Evolutionary conservation across 2,113 vertebrate species (phyloP), one percentile per base, ranked within the genome.

Genomic region (Triplophysa rosa): DNA sequence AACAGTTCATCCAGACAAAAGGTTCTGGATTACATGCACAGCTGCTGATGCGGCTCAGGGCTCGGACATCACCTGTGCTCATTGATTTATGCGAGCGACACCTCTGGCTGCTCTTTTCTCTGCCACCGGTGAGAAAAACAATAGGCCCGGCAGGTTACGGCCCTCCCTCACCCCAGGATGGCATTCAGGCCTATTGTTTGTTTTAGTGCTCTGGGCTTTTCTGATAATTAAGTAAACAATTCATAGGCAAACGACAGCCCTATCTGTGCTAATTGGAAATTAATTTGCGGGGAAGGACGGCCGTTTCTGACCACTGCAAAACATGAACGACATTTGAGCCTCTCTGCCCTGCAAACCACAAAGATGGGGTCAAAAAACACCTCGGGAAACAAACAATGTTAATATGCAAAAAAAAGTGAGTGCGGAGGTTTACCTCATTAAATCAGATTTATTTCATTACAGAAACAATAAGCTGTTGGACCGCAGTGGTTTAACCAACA

Each of bases 171-270:
- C 79, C 47, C 2, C 52, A 80, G 79, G 79, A 10, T n/a, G 47
- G 33, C 70, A 80, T 80, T 80, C 78, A 80, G 62, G 33, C 63
- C 70, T 56, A 73, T 79, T 79, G 78, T 79, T 42, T 23, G 59
- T 79, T 71, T 80, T 37, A 74, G 78, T 37, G 68, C 78, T 23
- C 47, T 2, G 33, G 73, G 69, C 64, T 13, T 80, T 66, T 73
- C 24, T 47, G n/a, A 80, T 80, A 80, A 74, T 80, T 67, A 80
- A 74, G 69, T 66, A 74, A 67, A 80, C 69, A 47, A 80, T 80
- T 80, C 62, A 56, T 67, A 65, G 70, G 62, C 70, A 80, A 80
- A 80, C 70, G 23, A 74, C 69, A 65, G 58, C 70, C 70, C 49
- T 74, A 54, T 24, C 63, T 54, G 47, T 74, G 79, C 79, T 74